Percentiles rank a stretch among this genome's conserved stretches.
These are phyloP conservation scores for Haliaeetus leucogaster DNA, from an alignment of 2,113 vertebrate species.

Conservation along the genomic window DNA sequence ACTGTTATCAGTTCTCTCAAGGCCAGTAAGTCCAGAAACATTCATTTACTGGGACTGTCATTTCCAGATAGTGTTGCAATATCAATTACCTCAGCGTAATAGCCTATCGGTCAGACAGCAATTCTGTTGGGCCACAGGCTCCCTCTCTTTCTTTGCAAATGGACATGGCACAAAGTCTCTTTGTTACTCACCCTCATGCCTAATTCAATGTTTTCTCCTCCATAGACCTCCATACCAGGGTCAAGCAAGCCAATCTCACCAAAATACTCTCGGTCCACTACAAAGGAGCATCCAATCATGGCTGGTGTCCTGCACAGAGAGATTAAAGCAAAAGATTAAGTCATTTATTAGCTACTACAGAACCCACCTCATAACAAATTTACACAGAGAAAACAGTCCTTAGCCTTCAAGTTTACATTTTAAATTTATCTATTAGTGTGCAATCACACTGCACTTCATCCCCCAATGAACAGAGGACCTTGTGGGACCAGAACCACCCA, in stretches of 20 bases:
- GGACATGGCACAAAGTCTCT: background rate
- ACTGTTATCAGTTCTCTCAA: background rate
- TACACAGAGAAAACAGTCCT: background rate
- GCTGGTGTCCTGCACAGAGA: constrained; percentile 86
- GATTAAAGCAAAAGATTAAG: background rate
- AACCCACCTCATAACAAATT: background rate
- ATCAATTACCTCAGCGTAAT: background rate
- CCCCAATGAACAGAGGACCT: background rate
- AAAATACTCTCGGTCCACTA: constrained; percentile 95
- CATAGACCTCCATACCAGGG: constrained; percentile 98
- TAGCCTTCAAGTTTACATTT: background rate
- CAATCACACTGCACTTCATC: background rate
- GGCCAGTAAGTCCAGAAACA: background rate
- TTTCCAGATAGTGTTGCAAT: background rate
- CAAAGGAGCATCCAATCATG: constrained; percentile 98
- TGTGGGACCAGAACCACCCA: background rate
- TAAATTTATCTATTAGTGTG: background rate
- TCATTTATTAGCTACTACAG: background rate
- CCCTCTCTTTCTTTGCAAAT: background rate
- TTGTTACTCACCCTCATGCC: constrained; percentile 91
- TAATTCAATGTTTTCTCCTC: constrained; percentile 96
- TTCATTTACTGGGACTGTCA: background rate
- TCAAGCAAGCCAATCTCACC: constrained; percentile 94
- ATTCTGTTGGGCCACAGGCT: background rate
- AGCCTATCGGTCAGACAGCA: background rate